Base-by-base conservation (phyloP, 2,888 invertebrate species). In the Empis livida region DNA sequence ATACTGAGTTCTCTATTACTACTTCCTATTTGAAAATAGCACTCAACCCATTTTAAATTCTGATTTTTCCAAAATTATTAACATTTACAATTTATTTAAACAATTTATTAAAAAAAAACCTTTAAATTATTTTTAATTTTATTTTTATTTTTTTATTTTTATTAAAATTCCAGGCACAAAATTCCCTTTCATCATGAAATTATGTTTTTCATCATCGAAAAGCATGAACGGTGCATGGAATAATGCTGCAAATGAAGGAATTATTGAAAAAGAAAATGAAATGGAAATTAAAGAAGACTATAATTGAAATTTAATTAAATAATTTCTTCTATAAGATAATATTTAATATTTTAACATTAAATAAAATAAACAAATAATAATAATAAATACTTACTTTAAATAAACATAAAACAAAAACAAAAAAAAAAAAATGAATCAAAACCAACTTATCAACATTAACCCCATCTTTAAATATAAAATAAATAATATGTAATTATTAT, bases 181-280 rank as follows among this genome's bases (percentile, higher is more conserved):
- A 75, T 93, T 93, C 72, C 97, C 97, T 57, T 97, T 94, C 77
- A 90, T 95, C 62, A 89, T 97, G 86, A 97, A 97, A 74, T 76
- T 97, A 59, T 96, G 96, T 68, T 97, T 96, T 78, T 95, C 95
- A 16, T 91, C 92, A 51, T 80, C 84, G 52, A 70, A 70, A 61
- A 70, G 68, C 62, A 68, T 70, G 68, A 70, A 70, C 73, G 82
- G 68, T 70, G 78, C 67, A 74, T 80, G 76, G 68, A 69, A 69
- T 53, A 69, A 68, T 60, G 69, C 70, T 42, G 58, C 66, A 52
- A 64, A 61, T 49, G 69, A 69, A 53, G 67, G 68, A 50, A 67
- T 66, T 58, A 63, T 67, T 55, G 69, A 68, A 54, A 68, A 68
- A 56, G 67, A 68, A 58, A 68, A 68, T 52, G 68, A 68, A 51